Evolutionary conservation across 2,888 invertebrate species (phyloP), one percentile per base, ranked within the genome.

Genomic region (Xestoiulus laeticollis): DNA sequence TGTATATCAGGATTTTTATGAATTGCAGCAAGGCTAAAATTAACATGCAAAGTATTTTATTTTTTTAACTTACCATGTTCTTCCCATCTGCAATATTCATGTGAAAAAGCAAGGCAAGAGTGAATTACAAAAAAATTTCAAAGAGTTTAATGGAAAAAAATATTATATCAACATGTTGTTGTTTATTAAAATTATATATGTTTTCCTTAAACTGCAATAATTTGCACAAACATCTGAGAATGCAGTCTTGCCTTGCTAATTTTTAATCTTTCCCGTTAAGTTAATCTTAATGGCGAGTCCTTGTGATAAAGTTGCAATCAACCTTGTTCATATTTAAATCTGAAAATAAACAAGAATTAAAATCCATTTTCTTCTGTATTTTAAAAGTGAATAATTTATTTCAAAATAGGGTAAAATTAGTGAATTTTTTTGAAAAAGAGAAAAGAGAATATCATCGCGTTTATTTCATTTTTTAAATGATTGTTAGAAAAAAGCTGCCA

Each of bases 301-400:
- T 59, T 22, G 22, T 59, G 22, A 22, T n/a, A 59, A 78, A 30
- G 10, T 30, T 30, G 30, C 1, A 8, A 14, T 12, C 30, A 1
- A 16, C 6, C 16, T 16, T 32, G 16, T 30, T 78, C 78, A 14
- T 12, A 68, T 26, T 32, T 30, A 32, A 32, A 78, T 14, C 30
- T 78, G 30, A 78, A 78, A 78, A 78, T 78, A 68, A 68, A 68
- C 26, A 78, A 30, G 12, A 78, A 78, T 78, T 78, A 78, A 78
- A 30, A 78, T 38, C 30, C 78, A 12, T 30, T 78, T 14, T 78
- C 30, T 30, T 78, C 4, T 78, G 78, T 78, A 78, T 78, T 78
- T 78, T 78, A 78, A 78, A 78, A 78, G 78, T 78, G 78, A 78
- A 78, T 78, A 78, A 78, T 78, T 78, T 78, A 78, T 78, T 78